Percentiles rank a stretch among this genome's conserved stretches.
phyloP scores from a whole-genome alignment of 2,797 vertebrate species.

The Trematomus bernacchii region DNA sequence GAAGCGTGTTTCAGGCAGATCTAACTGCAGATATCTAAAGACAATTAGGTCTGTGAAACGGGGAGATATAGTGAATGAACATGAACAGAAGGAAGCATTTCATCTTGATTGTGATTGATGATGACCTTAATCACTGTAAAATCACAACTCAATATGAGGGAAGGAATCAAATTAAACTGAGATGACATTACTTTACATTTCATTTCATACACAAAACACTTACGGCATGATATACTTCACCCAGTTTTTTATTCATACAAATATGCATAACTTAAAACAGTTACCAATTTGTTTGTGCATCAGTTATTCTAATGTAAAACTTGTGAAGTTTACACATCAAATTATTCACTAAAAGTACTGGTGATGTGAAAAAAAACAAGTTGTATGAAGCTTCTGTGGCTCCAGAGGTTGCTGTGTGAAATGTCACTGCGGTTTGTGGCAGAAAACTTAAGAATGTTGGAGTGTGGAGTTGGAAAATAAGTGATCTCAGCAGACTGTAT shows the following conservation, averaged over 20 bases:
- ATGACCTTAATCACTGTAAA: constrained; percentile 19
- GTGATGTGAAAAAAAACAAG: not conserved
- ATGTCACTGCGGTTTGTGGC: not conserved
- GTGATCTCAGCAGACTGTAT: not conserved
- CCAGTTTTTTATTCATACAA: not conserved
- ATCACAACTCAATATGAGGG: constrained; percentile 29
- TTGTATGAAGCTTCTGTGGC: not conserved
- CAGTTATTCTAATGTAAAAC: constrained; percentile 21
- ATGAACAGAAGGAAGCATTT: constrained; percentile 49
- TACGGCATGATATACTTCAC: not conserved
- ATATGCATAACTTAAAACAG: not conserved
- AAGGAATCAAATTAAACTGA: not conserved
- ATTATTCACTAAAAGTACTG: not conserved
- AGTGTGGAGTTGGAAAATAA: not conserved
- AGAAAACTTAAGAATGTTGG: too few relatives aligned
- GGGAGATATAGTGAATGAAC: constrained; percentile 31
- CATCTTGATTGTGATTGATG: constrained; percentile 48
- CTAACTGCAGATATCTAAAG: constrained; percentile 53
- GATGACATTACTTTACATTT: constrained; percentile 5
- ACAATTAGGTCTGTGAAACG: constrained; percentile 68
- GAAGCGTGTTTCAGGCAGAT: constrained; percentile 61
- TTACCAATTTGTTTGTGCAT: not conserved
- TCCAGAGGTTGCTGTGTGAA: not conserved
- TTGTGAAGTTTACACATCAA: not conserved
- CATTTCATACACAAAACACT: constrained; percentile 4